Evolutionary conservation across 2,113 vertebrate species (phyloP), one percentile per base, ranked within the genome.

Genomic region (Esox niger): DNA sequence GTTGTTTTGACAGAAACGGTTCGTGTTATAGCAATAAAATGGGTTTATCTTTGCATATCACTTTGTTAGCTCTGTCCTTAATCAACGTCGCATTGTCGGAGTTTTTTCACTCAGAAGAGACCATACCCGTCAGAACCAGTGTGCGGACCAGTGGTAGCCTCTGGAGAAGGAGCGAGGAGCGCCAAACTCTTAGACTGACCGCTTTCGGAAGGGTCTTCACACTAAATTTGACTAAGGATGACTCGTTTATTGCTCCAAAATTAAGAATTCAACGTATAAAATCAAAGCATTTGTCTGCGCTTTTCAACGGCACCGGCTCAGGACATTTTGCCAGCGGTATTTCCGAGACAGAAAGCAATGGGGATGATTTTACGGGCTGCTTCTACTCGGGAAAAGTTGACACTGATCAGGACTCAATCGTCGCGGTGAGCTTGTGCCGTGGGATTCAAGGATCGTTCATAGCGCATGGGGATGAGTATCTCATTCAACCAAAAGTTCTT

Each of bases 381-480:
- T 92, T 94, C 71, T 93, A 91, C 77, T 83, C 91, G 0, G 93
- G 93, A 3, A 79, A 79, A 0, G 91, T 93, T n/a, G 86, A 92
- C 9, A 70, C 69, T 0, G 85, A 75, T 61, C 79, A 77, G 26
- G 86, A 83, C 2, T 89, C 89, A 0, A 74, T 91, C 69, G 91
- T 89, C 25, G 92, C 91, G 0, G 78, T 94, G 55, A 94, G 90
- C 79, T 75, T 93, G 58, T 94, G 93, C 74, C 74, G 78, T 20
- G 93, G 92, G 32, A 81, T 94, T 55, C 84, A 82, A 46, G 93
- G 92, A 62, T 85, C 88, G 15, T 94, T 94, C 79, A 74, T 91
- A 56, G 77, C 86, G 49, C 84, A 83, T n/a, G 86, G 88, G 20
- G 82, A 86, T 43, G 86, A 90, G 49, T 94, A 92, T 74, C 80